Percentiles rank a stretch among this genome's conserved stretches.
phyloP scores from a whole-genome alignment of 1,140 invertebrate genomes.

The Goniozus legneri region DNA sequence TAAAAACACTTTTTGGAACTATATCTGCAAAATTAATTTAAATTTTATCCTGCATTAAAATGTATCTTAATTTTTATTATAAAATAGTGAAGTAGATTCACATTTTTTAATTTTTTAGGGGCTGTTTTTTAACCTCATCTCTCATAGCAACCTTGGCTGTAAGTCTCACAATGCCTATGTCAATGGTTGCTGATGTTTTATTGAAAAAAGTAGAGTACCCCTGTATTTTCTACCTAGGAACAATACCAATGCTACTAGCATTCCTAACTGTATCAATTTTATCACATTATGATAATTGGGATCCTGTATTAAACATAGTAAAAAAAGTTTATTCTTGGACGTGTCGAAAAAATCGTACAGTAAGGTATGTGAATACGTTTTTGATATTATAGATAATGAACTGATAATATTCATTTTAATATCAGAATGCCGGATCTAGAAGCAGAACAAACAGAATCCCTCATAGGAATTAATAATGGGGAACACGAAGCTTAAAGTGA shows the following conservation, averaged over 20 bases:
- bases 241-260: slow-evolving; percentile 73
- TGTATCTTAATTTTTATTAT: slow-evolving; percentile 1
- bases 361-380: slow-evolving; percentile 47
- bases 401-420: slow-evolving; percentile 17
- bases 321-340: slow-evolving; percentile 61
- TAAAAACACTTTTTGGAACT: neutral
- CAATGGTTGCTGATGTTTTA: slow-evolving; percentile 77
- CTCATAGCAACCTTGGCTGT: slow-evolving; percentile 79
- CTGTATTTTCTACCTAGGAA: slow-evolving; percentile 75
- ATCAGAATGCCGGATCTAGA: slow-evolving; percentile 65
- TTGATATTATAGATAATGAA: slow-evolving; percentile 6
- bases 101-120: slow-evolving; percentile 63
- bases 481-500: slow-evolving; percentile 58
- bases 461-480: slow-evolving; percentile 62
- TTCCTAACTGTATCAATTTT: slow-evolving; percentile 74
- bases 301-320: slow-evolving; percentile 69
- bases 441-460: slow-evolving; percentile 69
- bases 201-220: slow-evolving; percentile 73
- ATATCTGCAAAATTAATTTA: neutral
- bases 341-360: slow-evolving; percentile 52
- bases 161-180: slow-evolving; percentile 80
- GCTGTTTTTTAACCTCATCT: slow-evolving; percentile 85
- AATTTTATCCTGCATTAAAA: too few species aligned
- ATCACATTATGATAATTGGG: slow-evolving; percentile 81
- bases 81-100: slow-evolving; percentile 21